These are phyloP conservation scores for Myotis findleyi DNA, from an alignment of 2,797 vertebrate species.

Conservation along the genomic window DNA sequence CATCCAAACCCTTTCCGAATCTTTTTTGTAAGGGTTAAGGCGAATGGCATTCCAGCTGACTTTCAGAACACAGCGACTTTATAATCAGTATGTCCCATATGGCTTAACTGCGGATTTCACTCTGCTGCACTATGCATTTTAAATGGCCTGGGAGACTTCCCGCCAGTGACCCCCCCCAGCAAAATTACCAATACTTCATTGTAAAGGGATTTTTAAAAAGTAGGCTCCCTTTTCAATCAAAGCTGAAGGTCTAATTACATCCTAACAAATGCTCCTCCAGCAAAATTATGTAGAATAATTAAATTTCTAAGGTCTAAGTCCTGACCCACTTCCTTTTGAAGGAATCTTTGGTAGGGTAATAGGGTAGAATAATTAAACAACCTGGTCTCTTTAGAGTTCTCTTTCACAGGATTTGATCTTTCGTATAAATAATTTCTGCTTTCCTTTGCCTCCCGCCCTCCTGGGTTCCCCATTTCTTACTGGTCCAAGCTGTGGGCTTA, in stretches of 20 bases:
- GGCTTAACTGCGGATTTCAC: background rate
- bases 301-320: constrained; percentile 51
- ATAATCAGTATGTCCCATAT: background rate
- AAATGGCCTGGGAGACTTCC: background rate
- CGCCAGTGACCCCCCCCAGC: background rate
- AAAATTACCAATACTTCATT: constrained; percentile 43
- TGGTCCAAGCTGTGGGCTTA: constrained; percentile 52
- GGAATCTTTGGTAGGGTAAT: constrained; percentile 39
- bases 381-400: constrained; percentile 33
- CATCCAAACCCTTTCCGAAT: background rate
- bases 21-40: background rate
- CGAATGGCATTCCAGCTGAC: background rate
- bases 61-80: background rate
- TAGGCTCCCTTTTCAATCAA: constrained; percentile 59
- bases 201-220: constrained; percentile 13
- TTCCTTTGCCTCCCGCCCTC: constrained; percentile 39
- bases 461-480: constrained; percentile 49
- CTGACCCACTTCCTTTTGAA: constrained; percentile 31
- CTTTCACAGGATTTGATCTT: constrained; percentile 59
- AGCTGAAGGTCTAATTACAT: background rate
- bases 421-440: constrained; percentile 55
- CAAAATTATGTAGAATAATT: constrained; percentile 58
- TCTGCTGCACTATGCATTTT: background rate
- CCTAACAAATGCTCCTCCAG: background rate
- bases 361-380: constrained; percentile 72